These are phyloP conservation scores for Microcebus ravelobensis DNA, from an alignment of 2,113 vertebrate genomes.

Conservation along the genomic window DNA sequence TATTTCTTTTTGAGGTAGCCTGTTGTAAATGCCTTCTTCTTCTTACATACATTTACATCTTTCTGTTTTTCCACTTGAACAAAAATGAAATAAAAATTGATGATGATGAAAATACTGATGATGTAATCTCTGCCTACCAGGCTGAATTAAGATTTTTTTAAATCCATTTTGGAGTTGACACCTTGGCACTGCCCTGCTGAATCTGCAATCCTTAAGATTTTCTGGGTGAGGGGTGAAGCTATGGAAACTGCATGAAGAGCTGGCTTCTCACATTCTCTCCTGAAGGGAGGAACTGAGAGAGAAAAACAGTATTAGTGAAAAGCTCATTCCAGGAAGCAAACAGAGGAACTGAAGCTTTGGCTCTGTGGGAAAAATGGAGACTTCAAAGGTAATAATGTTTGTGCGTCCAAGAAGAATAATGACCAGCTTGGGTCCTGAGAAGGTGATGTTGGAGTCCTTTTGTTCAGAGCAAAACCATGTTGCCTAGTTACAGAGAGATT, in stretches of 20 bases:
- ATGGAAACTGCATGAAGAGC: slow-evolving; percentile 77
- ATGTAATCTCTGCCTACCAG: slow-evolving; percentile 28
- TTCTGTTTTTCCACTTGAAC: not conserved
- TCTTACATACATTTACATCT: not conserved
- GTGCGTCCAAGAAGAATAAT: slow-evolving; percentile 70
- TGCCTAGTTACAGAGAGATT: slow-evolving; percentile 68
- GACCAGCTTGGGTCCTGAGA: slow-evolving; percentile 58
- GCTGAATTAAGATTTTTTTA: slow-evolving; percentile 35
- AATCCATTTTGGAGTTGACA: slow-evolving; percentile 12
- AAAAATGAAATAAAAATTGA: slow-evolving; percentile 27
- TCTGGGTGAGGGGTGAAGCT: slow-evolving; percentile 79
- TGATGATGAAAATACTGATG: not conserved
- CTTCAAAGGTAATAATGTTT: slow-evolving; percentile 65
- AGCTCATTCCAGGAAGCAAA: slow-evolving; percentile 72
- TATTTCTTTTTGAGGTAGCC: not conserved
- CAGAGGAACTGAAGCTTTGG: slow-evolving; percentile 58
- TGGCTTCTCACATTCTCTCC: slow-evolving; percentile 70
- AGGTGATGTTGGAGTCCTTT: slow-evolving; percentile 60
- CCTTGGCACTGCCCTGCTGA: slow-evolving; percentile 46
- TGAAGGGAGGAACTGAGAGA: slow-evolving; percentile 63
- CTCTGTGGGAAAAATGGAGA: slow-evolving; percentile 75
- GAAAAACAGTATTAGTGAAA: slow-evolving; percentile 61
- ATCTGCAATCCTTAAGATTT: slow-evolving; percentile 64
- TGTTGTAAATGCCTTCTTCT: not conserved
- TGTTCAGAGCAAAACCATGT: slow-evolving; percentile 47